Evolutionary conservation across 2,888 invertebrate species (phyloP).

Genomic region (Campoplex nolae): DNA sequence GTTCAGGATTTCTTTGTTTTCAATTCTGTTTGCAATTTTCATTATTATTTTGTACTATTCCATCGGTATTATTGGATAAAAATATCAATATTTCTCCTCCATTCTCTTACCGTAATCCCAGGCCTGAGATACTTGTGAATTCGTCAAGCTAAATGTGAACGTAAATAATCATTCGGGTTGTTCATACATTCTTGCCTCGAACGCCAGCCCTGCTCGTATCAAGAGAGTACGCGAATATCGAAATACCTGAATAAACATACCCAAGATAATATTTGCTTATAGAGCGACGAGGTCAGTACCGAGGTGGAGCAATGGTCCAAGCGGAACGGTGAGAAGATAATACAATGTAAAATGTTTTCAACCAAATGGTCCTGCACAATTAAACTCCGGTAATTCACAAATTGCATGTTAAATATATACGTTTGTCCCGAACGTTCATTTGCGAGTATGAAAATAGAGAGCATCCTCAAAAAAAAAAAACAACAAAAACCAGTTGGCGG

Average conservation of each 20-base stretch:
- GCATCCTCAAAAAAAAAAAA: background rate
- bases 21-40: background rate
- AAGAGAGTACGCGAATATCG: background rate
- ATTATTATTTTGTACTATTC: background rate
- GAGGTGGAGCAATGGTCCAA: constrained; percentile 16
- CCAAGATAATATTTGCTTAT: constrained; percentile 43
- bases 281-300: constrained; percentile 1
- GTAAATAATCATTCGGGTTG: constrained; percentile 11
- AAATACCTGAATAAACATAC: constrained; percentile 36
- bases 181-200: background rate
- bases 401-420: background rate
- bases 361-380: background rate
- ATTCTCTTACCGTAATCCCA: background rate
- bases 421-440: background rate
- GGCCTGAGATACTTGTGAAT: constrained; percentile 11
- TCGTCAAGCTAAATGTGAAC: constrained; percentile 32
- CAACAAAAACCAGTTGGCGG: background rate
- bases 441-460: background rate
- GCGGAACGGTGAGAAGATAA: constrained; percentile 15
- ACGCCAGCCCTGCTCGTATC: background rate
- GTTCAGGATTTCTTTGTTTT: background rate
- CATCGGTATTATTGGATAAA: background rate
- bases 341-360: constrained; percentile 21
- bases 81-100: background rate
- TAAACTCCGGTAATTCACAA: background rate